Conservation (phyloP, 2,113 vertebrate species). For the Microtus pennsylvanicus region DNA sequence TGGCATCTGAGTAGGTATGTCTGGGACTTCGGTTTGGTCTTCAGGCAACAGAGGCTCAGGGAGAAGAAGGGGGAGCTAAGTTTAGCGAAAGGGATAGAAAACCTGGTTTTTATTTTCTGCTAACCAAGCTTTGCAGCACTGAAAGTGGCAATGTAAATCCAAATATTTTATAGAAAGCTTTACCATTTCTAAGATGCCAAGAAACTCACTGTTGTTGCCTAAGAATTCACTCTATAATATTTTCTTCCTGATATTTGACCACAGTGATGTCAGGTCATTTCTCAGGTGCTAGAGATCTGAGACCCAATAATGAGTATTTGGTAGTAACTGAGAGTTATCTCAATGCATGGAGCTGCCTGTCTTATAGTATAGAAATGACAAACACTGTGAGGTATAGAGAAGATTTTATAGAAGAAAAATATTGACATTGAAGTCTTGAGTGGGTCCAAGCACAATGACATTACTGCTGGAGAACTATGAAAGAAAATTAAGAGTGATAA, state of each 20-base stretch:
- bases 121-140: background rate
- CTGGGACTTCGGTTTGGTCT: background rate
- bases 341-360: background rate
- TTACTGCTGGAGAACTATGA: background rate
- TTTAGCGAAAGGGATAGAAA: constrained; percentile 51
- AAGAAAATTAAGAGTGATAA: background rate
- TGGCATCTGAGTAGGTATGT: background rate
- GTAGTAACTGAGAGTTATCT: constrained; percentile 2
- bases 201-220: constrained; percentile 10
- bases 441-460: background rate
- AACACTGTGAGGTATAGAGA: constrained; percentile 2
- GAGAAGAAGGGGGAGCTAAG: background rate
- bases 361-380: background rate
- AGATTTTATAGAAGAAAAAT: constrained; percentile 34
- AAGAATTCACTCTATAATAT: constrained; percentile 25
- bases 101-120: background rate
- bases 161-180: constrained; percentile 43
- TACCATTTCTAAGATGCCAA: constrained; percentile 53
- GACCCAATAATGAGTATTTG: background rate
- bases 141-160: background rate
- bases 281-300: background rate
- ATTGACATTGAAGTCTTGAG: constrained; percentile 58
- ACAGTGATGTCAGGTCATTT: background rate
- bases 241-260: constrained; percentile 61
- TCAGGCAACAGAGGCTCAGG: background rate